phyloP scores from a whole-genome alignment of 2,888 invertebrate species.

The Chaitophorus viminalis region DNA sequence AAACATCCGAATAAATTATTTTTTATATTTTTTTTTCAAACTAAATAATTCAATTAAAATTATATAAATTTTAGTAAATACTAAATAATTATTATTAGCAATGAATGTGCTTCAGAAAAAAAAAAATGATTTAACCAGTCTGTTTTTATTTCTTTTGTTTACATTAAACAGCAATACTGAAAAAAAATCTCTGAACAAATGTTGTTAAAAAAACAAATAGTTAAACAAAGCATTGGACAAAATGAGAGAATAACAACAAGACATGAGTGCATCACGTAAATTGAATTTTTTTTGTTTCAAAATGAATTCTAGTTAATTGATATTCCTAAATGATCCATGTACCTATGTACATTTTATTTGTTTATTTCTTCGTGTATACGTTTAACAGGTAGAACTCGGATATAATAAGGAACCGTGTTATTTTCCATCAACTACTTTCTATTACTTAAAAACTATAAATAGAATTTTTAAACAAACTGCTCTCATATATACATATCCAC shows the following conservation, averaged over 20 bases:
- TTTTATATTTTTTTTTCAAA: too few relatives aligned
- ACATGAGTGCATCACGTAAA: neutral
- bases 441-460: too few relatives aligned
- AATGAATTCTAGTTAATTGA: constrained; percentile 4
- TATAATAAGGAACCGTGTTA: too few relatives aligned
- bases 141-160: constrained; percentile 6
- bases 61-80: constrained; percentile 10
- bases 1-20: too few relatives aligned
- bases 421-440: too few relatives aligned
- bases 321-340: neutral
- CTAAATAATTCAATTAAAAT: neutral
- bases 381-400: too few relatives aligned
- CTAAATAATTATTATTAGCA: neutral
- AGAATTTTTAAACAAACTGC: too few relatives aligned
- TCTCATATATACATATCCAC: too few relatives aligned
- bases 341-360: too few relatives aligned
- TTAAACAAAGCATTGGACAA: neutral
- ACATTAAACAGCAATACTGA: neutral
- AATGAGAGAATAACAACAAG: neutral
- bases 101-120: neutral
- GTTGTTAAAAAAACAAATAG: constrained; percentile 21
- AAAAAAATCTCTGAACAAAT: neutral
- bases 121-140: neutral
- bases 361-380: too few relatives aligned
- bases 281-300: neutral